Evolutionary conservation across 2,113 vertebrate genomes (phyloP), one percentile per base, ranked within the genome.

Genomic region (Gopherus evgoodei): DNA sequence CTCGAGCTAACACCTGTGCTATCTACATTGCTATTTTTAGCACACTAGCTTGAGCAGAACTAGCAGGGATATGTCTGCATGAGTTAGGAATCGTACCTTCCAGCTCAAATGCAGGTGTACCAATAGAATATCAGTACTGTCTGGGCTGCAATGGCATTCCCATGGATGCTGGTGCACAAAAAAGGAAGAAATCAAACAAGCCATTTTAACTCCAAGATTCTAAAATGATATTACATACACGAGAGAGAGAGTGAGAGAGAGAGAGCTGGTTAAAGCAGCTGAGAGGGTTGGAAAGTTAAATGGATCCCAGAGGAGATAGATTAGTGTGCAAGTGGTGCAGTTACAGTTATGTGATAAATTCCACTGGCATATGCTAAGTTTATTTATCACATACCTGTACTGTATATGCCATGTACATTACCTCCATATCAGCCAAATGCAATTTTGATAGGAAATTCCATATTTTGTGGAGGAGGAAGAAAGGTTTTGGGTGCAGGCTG

Each of bases 341-440:
- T 11, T 50, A 65, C 44, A 38, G 22, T 11, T 4, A 6, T 52
- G 17, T n/a, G 53, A 3, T n/a, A 83, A 89, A 1, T 44, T 29
- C 24, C 38, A 35, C 52, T 47, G 9, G 1, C 57, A n/a, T 42
- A 42, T 65, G 54, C 56, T 72, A 21, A 25, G 29, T 1, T 38
- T 80, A 1, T 0, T 38, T 80, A 1, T 0, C 42, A 22, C 5
- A 1, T 3, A 5, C 78, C 81, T 86, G n/a, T 42, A 14, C 49
- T 49, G 31, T 29, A 42, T 31, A 25, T 0, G 16, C 10, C 3
- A 0, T 3, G 25, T 27, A 19, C 35, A 8, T 82, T 1, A 0
- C 31, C 52, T 85, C 69, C 80, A 69, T 5, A 65, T 78, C 75
- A 78, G 76, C 47, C 82, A 89, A 42, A 21, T 44, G 72, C 13